A percentile compares a stretch with the other conserved stretches of the same genome.
These are phyloP conservation scores for Bombyx huttoni DNA, from an alignment of 2,888 invertebrate species.

Conservation along the genomic window DNA sequence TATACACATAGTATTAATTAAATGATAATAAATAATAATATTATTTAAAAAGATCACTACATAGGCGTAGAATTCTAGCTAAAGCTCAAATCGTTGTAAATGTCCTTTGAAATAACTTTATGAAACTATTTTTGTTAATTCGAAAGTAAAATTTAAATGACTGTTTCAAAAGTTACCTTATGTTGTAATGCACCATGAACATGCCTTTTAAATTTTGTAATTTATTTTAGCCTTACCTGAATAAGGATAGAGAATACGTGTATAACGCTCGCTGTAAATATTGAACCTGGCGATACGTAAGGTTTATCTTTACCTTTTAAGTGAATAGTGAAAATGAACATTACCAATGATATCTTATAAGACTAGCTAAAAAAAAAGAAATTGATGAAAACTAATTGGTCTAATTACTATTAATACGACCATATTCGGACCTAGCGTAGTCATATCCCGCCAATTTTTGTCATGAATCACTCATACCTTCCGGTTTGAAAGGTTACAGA, in stretches of 20 bases:
- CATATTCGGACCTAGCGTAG: too few relatives aligned
- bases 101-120: slow-evolving; percentile 15
- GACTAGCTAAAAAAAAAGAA: too few relatives aligned
- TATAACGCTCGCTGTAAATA: slow-evolving; percentile 32
- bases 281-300: slow-evolving; percentile 36
- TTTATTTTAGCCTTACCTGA: slow-evolving; percentile 34
- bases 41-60: slow-evolving; percentile 16
- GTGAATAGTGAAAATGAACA: slow-evolving; percentile 14
- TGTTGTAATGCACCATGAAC: slow-evolving; percentile 43
- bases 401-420: too few relatives aligned
- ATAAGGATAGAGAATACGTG: slow-evolving; percentile 12
- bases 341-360: background rate
- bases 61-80: slow-evolving; percentile 36
- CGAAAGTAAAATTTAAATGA: slow-evolving; percentile 9
- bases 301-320: slow-evolving; percentile 18
- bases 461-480: too few relatives aligned
- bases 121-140: slow-evolving; percentile 24
- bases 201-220: slow-evolving; percentile 47
- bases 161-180: slow-evolving; percentile 11
- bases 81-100: slow-evolving; percentile 55
- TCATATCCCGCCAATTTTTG: too few relatives aligned
- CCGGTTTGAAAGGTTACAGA: too few relatives aligned
- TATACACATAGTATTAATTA: too few relatives aligned
- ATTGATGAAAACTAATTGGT: too few relatives aligned
- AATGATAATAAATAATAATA: slow-evolving; percentile 9